Conservation (phyloP, 2,113 vertebrate genomes). For the Pelecanoides urinatrix region DNA sequence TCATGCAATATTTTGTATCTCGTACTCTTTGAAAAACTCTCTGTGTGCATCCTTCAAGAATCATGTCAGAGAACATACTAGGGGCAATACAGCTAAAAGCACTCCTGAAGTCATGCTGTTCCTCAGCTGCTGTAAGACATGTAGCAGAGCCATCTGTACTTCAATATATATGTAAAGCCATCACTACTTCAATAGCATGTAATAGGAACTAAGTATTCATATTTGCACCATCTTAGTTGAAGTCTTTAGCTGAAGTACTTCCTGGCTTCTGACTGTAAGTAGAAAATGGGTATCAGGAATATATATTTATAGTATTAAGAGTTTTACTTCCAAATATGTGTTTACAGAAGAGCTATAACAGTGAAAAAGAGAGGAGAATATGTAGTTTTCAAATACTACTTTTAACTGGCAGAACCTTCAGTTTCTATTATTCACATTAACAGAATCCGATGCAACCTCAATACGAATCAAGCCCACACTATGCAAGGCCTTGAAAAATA, state of each 20-base stretch:
- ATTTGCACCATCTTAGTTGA: neutral
- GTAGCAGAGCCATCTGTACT: neutral
- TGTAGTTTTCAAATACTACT: neutral
- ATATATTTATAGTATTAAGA: neutral
- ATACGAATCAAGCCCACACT: neutral
- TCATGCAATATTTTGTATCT: neutral
- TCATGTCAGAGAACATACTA: neutral
- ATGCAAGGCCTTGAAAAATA: neutral
- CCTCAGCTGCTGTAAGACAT: neutral
- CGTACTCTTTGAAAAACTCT: neutral
- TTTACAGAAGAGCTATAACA: neutral
- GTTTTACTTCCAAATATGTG: neutral
- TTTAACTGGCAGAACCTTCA: neutral
- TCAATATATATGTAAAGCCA: neutral
- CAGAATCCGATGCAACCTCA: neutral
- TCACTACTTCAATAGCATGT: neutral
- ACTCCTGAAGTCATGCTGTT: neutral
- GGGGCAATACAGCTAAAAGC: neutral
- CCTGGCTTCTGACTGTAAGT: neutral
- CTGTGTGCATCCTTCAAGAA: neutral
- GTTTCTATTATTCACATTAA: neutral
- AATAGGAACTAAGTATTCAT: neutral
- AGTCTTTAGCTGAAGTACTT: neutral
- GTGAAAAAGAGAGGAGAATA: neutral
- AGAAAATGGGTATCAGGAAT: neutral